Evolutionary conservation across 2,113 vertebrate genomes (phyloP).

Genomic region (Lota lota): DNA sequence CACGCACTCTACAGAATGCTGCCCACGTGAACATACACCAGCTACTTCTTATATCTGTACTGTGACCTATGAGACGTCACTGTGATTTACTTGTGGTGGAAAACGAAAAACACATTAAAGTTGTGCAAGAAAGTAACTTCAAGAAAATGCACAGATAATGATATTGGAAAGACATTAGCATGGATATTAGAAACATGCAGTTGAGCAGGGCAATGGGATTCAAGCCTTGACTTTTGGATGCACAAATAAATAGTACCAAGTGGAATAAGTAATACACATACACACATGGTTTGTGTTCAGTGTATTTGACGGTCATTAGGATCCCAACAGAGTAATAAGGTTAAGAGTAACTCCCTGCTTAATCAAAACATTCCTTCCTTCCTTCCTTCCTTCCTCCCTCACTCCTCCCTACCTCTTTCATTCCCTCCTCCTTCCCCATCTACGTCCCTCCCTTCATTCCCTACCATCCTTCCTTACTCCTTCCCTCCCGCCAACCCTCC

Average conservation of each 20-base stretch:
- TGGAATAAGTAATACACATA: no score
- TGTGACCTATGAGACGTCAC: no score
- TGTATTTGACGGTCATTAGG: conserved; percentile 63
- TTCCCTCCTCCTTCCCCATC: background rate
- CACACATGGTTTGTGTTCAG: conserved; percentile 14
- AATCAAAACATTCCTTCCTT: conserved; percentile 24
- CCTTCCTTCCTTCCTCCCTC: background rate
- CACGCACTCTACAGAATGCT: conserved; percentile 49
- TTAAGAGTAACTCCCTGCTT: conserved; percentile 49
- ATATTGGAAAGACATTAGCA: no score
- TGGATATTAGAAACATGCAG: no score
- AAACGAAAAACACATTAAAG: no score
- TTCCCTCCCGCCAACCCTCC: background rate
- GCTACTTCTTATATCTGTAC: background rate
- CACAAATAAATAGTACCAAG: no score
- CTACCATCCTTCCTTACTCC: background rate
- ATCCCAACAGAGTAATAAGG: conserved; percentile 2
- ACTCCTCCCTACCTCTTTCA: background rate
- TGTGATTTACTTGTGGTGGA: no score
- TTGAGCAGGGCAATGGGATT: no score
- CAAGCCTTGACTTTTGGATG: no score
- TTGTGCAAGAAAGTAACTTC: no score
- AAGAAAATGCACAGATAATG: no score
- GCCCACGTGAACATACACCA: conserved; percentile 6
- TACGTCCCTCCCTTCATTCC: conserved; percentile 7